Conservation (phyloP, 2,113 vertebrate genomes). For the Montifringilla adamsi region DNA sequence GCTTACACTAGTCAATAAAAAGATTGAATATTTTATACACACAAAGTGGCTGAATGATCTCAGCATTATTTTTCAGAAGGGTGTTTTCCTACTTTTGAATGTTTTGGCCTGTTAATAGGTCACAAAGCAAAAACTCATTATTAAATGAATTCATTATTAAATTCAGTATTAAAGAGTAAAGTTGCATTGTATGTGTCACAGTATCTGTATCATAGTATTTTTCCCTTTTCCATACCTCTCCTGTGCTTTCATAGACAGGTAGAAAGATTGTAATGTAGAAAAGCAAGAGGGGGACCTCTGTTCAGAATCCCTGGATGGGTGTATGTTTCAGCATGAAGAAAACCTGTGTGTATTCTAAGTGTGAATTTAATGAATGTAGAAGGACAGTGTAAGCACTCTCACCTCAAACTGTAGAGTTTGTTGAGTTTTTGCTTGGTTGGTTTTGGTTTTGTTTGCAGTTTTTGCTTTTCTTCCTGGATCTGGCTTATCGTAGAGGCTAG, state of each 20-base stretch:
- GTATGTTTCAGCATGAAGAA: neutral
- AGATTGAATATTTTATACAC: neutral
- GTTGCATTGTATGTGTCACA: neutral
- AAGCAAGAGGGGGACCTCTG: neutral
- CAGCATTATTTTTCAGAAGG: neutral
- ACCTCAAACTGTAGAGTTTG: neutral
- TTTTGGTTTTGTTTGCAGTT: too few relatives aligned
- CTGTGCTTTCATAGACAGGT: neutral
- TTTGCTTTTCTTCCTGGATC: neutral
- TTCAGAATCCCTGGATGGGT: neutral
- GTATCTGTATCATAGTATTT: neutral
- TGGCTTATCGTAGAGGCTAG: fast-evolving
- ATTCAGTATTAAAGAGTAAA: neutral
- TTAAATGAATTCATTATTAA: neutral
- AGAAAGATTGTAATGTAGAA: neutral
- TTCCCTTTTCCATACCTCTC: neutral
- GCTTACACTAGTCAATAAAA: neutral
- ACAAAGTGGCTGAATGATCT: neutral
- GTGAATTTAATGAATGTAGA: neutral
- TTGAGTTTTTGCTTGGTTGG: neutral
- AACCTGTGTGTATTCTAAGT: neutral
- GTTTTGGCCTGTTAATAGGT: neutral
- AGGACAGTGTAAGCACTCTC: neutral
- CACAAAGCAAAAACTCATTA: neutral
- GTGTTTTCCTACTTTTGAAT: neutral